Conservation (phyloP, 1,140 invertebrate species). For the Lasioglossum baleicum region DNA sequence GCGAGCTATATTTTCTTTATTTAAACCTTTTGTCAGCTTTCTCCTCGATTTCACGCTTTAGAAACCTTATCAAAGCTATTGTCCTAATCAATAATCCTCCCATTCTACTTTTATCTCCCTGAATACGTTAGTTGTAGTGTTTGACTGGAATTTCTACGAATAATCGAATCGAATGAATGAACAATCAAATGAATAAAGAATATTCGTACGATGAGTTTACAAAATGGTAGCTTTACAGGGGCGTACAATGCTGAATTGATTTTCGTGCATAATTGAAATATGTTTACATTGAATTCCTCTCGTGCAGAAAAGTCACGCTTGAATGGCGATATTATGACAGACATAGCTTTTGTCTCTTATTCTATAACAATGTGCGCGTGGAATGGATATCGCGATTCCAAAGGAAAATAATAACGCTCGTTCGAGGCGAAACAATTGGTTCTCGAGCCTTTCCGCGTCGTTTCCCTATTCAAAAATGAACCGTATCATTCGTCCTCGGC, state of each 20-base stretch:
- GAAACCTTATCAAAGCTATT: not conserved
- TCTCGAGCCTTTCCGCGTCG: constrained; percentile 18
- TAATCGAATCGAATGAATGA: not conserved
- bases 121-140: not conserved
- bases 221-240: not conserved
- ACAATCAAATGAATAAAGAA: not conserved
- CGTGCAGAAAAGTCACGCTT: not conserved
- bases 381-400: not conserved
- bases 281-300: constrained; percentile 24
- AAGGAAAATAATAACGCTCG: constrained; percentile 24
- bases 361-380: not conserved
- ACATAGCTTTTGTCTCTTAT: not conserved
- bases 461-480: constrained; percentile 10
- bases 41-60: not conserved
- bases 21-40: no score
- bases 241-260: not conserved
- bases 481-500: not conserved
- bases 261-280: not conserved
- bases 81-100: no score
- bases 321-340: constrained; percentile 10
- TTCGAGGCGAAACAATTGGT: constrained; percentile 29
- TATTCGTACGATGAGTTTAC: not conserved
- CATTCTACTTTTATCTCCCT: not conserved
- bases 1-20: no score
- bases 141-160: not conserved